Evolutionary conservation across 2,888 invertebrate species (phyloP).

Genomic region (Helicoverpa assulta): DNA sequence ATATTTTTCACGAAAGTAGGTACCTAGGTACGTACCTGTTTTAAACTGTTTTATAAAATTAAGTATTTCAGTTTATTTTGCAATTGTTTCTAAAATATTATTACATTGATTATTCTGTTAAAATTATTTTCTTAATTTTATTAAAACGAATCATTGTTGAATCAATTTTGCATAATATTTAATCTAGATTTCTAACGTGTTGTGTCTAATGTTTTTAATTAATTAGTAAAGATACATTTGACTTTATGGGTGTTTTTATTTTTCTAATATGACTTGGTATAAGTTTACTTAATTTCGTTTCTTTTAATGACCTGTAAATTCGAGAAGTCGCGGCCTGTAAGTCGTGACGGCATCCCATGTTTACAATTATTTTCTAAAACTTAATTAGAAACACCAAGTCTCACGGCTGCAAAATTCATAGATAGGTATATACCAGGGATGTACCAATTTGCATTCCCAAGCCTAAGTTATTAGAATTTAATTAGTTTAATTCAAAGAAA

Average conservation of each 20-base stretch:
- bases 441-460: neutral
- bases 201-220: too few species aligned
- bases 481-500: too few species aligned
- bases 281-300: too few species aligned
- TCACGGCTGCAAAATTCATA: conserved; percentile 50
- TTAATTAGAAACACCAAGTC: conserved; percentile 68
- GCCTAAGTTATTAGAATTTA: too few species aligned
- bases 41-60: conserved; percentile 1
- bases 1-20: neutral
- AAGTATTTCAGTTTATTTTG: conserved; percentile 13
- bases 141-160: too few species aligned
- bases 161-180: neutral
- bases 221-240: too few species aligned
- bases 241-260: too few species aligned
- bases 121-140: neutral
- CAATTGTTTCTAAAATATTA: conserved; percentile 4
- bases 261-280: too few species aligned
- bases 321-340: neutral
- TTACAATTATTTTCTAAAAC: conserved; percentile 71
- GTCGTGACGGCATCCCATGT: conserved; percentile 67
- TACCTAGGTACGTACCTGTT: neutral
- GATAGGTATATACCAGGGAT: neutral
- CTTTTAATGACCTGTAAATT: too few species aligned
- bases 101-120: neutral
- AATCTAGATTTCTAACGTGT: neutral